Percentiles rank a stretch among this genome's conserved stretches.
phyloP scores from a whole-genome alignment of 64 coral and sea anemone genomes.

The Porites lutea region DNA sequence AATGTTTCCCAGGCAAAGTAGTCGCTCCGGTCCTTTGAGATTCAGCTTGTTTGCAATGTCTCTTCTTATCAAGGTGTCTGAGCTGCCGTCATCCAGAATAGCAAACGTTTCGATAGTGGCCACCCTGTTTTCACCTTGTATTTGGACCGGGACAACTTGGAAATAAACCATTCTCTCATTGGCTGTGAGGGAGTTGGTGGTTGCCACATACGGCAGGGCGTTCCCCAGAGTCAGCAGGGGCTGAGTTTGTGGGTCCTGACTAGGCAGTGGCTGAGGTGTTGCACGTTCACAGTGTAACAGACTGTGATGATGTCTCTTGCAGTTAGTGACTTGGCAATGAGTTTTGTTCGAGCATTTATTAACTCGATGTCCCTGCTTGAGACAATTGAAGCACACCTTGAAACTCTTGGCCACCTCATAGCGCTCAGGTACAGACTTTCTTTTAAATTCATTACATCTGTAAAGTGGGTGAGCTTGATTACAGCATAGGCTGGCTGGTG shows the following conservation, averaged over 20 bases:
- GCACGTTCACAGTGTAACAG: background rate
- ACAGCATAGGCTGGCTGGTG: constrained; percentile 33
- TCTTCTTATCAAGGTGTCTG: constrained; percentile 45
- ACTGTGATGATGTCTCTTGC: too few species aligned
- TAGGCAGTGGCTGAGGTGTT: background rate
- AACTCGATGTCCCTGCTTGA: constrained; percentile 28
- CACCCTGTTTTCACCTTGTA: constrained; percentile 58
- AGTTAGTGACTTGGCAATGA: too few species aligned
- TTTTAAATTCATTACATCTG: constrained; percentile 32
- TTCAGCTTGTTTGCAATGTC: constrained; percentile 54
- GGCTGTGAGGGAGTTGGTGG: background rate
- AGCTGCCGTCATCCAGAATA: constrained; percentile 58
- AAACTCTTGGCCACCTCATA: constrained; percentile 13
- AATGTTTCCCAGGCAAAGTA: constrained; percentile 47
- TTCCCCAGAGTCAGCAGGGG: background rate
- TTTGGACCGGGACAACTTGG: constrained; percentile 49
- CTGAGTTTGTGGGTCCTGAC: background rate
- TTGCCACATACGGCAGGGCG: background rate
- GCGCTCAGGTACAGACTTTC: constrained; percentile 20
- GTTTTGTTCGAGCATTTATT: background rate
- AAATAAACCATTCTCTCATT: constrained; percentile 57
- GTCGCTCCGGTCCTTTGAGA: constrained; percentile 27
- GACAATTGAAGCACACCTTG: constrained; percentile 43
- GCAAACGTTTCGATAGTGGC: constrained; percentile 46
- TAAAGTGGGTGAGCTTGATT: constrained; percentile 16